These are phyloP conservation scores for human (Homo sapiens) DNA, from an alignment of 2,113 vertebrate species.

Conservation along the genomic window DNA sequence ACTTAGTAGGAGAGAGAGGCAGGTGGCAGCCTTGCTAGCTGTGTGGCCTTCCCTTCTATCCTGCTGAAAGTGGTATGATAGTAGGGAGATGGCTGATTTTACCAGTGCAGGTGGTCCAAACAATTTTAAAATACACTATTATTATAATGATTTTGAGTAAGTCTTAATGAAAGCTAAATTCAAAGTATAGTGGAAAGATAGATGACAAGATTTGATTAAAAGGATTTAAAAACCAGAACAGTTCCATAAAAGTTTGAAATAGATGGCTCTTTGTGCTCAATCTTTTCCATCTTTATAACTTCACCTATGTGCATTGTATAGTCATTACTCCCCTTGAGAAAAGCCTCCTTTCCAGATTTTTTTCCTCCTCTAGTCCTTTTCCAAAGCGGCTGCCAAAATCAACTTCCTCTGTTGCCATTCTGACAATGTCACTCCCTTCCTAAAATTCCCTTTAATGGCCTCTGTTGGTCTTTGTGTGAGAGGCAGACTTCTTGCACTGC, in stretches of 20 bases:
- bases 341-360: background rate
- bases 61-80: background rate
- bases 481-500: conserved; percentile 26
- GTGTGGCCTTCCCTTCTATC: background rate
- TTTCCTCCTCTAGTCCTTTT: conserved; percentile 61
- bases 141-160: background rate
- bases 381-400: conserved; percentile 76
- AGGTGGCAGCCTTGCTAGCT: background rate
- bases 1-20: background rate
- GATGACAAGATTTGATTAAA: conserved; percentile 28
- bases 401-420: conserved; percentile 73
- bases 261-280: background rate
- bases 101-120: conserved; percentile 22
- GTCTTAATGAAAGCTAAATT: conserved; percentile 18
- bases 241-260: background rate
- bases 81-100: background rate
- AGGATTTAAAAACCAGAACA: background rate
- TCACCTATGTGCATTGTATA: background rate
- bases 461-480: conserved; percentile 19
- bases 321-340: conserved; percentile 37
- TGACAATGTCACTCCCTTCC: conserved; percentile 67
- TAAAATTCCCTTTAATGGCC: conserved; percentile 64
- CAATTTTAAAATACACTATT: background rate
- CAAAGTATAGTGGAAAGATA: background rate
- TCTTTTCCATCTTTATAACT: background rate